These are phyloP conservation scores for Rhorus exstirpatorius DNA, from an alignment of 2,888 invertebrate species.

Conservation along the genomic window DNA sequence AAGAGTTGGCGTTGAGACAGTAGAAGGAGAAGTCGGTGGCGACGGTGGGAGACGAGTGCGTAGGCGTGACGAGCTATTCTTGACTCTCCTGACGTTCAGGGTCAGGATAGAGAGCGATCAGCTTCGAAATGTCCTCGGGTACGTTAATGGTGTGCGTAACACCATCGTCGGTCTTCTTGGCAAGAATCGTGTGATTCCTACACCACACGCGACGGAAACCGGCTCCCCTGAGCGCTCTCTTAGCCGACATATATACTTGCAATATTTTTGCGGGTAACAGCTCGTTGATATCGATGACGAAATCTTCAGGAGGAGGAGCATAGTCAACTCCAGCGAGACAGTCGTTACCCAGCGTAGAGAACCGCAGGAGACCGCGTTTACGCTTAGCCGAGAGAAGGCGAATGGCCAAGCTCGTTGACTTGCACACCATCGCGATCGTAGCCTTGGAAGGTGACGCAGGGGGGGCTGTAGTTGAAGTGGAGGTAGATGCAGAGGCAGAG, in stretches of 20 bases:
- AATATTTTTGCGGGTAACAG: neutral
- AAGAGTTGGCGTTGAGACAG: too few relatives aligned
- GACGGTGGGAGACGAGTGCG: neutral
- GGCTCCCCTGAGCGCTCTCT: neutral
- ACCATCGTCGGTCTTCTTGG: too few relatives aligned
- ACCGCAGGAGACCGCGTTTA: neutral
- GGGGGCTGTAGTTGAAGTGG: neutral
- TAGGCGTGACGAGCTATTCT: neutral
- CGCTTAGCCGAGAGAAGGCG: neutral
- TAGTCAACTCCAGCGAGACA: neutral
- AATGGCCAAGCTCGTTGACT: neutral
- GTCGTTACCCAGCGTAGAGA: neutral
- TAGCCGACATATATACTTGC: neutral
- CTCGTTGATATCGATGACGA: neutral
- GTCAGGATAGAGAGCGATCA: too few relatives aligned
- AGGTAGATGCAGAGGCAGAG: neutral
- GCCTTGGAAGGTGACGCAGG: neutral
- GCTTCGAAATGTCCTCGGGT: too few relatives aligned
- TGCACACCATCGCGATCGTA: neutral
- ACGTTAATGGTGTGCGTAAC: too few relatives aligned
- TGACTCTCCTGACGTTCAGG: neutral
- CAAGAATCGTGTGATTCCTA: too few relatives aligned
- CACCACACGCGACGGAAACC: neutral
- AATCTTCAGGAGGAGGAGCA: neutral
- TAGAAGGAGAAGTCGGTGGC: too few relatives aligned